Evolutionary conservation across 2,113 vertebrate species (phyloP), one percentile per base, ranked within the genome.

Genomic region (Xiphophorus hellerii): DNA sequence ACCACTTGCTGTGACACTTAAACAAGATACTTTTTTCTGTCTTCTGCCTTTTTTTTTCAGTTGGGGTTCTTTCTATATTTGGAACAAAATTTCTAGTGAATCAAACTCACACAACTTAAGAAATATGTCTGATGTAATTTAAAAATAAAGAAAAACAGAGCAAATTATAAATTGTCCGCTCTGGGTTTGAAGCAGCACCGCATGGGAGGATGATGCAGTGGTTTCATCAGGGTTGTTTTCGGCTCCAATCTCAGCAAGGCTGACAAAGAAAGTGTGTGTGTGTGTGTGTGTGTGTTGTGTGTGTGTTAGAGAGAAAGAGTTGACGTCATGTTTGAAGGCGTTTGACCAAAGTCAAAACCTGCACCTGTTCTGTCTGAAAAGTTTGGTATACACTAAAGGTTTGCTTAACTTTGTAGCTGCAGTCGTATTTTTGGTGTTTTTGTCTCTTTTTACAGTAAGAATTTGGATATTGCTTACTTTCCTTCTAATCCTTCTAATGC

Each of bases 1-100:
- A 84, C 78, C 79, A 51, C 90, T 82, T 17, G 61, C 84, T 85
- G 84, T 72, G 84, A 80, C 78, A 83, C 81, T 91, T 89, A 62
- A 83, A 80, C 77, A 81, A 73, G 82, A 87, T 84, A 85, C 83
- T 54, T 84, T 81, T 37, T 77, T 71, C 65, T 58, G 60, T 76
- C n/a, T 9, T 71, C 33, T 71, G 25, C 8, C 29, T 54, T 35
- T 69, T 74, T 68, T 80, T 31, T 10, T 10, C 71, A 65, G 30
- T 28, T 66, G 68, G 17, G 42, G 27, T 65, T 62, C 69, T 77
- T 25, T 48, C n/a, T 22, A 22, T 11, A 29, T 39, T 4, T 15
- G 11, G 22, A 1, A 13, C 1, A 6, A 25, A 15, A 66, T n/a
- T 39, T 13, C 1, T 10, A 58, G 51, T 58, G 12, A 27, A 25